Evolutionary conservation across 2,797 vertebrate genomes (phyloP).

Genomic region (Atherinosoma microstoma): DNA sequence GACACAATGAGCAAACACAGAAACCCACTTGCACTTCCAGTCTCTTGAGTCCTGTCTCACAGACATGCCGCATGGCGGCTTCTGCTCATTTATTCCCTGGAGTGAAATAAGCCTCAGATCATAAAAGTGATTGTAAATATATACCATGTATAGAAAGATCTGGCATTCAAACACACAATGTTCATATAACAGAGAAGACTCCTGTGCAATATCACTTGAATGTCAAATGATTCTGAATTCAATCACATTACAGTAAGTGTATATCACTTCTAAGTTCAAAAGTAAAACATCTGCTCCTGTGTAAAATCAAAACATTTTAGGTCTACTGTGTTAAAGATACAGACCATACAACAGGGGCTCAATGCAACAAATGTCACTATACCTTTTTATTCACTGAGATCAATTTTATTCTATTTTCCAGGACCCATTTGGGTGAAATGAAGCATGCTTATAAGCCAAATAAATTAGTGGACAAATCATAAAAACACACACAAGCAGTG

Average conservation of each 20-base stretch:
- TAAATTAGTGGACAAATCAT: background rate
- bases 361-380: background rate
- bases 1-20: conserved; percentile 19
- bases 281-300: background rate
- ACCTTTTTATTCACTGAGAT: background rate
- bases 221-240: background rate
- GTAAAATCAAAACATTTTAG: background rate
- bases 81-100: conserved; percentile 59
- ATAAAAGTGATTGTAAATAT: conserved; percentile 35
- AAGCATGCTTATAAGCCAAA: background rate
- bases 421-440: background rate
- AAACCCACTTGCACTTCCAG: conserved; percentile 7
- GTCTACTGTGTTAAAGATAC: background rate
- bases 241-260: background rate
- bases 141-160: conserved; percentile 17
- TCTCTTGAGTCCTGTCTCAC: conserved; percentile 47
- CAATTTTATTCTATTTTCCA: background rate
- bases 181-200: background rate
- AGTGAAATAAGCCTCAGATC: conserved; percentile 44
- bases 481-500: background rate
- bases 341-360: background rate
- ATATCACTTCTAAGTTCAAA: background rate
- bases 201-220: background rate
- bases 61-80: conserved; percentile 50
- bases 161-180: conserved; percentile 4